These are phyloP conservation scores for Lottia gigantea DNA, from an alignment of 2,888 invertebrate species.

Conservation along the genomic window DNA sequence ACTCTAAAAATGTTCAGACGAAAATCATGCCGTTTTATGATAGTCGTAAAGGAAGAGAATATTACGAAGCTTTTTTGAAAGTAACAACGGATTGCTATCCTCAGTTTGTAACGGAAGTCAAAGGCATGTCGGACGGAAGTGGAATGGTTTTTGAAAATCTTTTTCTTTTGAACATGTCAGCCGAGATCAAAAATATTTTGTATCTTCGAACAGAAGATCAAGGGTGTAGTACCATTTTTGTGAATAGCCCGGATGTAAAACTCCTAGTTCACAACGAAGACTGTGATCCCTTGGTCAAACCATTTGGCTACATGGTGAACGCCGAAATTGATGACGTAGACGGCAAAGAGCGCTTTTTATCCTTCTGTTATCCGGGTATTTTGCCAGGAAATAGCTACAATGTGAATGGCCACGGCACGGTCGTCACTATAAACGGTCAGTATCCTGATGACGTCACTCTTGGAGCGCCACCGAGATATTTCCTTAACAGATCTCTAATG, in stretches of 20 bases:
- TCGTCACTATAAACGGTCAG: constrained; percentile 2
- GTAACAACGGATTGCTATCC: constrained; percentile 16
- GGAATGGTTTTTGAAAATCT: constrained; percentile 24
- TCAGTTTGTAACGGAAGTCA: constrained; percentile 22
- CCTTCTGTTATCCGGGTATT: constrained; percentile 18
- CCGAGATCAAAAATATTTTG: constrained; percentile 13
- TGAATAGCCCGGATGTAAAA: constrained; percentile 24
- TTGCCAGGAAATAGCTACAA: constrained; percentile 11
- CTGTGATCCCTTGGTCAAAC: constrained; percentile 11
- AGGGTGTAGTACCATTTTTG: constrained; percentile 20
- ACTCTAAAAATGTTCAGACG: constrained; percentile 10
- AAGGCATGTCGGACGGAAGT: constrained; percentile 20
- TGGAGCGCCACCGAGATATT: constrained; percentile 2
- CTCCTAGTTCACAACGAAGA: constrained; percentile 26
- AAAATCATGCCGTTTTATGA: constrained; percentile 22
- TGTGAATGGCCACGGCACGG: constrained; percentile 13
- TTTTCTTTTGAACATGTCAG: constrained; percentile 18
- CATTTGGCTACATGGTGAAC: constrained; percentile 14
- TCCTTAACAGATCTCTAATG: constrained; percentile 17
- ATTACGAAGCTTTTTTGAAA: constrained; percentile 14
- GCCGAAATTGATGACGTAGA: constrained; percentile 19
- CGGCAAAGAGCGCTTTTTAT: constrained; percentile 15
- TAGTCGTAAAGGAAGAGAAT: constrained; percentile 18
- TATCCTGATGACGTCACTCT: background rate
- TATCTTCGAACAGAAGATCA: constrained; percentile 1